phyloP scores from a whole-genome alignment of 2,797 vertebrate species.

The Gadopsis marmoratus region DNA sequence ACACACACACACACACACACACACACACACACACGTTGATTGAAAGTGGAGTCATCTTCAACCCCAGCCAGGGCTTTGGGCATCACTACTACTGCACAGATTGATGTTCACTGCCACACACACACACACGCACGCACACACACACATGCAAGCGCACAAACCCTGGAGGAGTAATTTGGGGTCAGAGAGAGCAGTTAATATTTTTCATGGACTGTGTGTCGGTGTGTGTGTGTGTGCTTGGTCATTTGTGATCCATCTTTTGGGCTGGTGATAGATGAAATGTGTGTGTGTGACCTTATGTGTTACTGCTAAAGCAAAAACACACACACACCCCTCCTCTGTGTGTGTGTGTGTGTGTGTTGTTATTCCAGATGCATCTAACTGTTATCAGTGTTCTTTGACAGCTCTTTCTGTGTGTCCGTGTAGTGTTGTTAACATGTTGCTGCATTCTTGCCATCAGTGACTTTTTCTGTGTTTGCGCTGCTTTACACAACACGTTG shows the following conservation, averaged over 20 bases:
- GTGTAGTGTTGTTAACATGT: too few species aligned
- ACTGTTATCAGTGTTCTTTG: background rate
- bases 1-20: slow-evolving; percentile 34
- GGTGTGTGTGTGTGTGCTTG: background rate
- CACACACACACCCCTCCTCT: background rate
- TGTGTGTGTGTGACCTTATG: background rate
- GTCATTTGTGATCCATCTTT: background rate
- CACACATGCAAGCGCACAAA: slow-evolving; percentile 8
- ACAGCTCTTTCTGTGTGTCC: background rate
- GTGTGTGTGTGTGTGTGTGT: too few species aligned
- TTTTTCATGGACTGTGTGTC: background rate
- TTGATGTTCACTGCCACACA: slow-evolving; percentile 61
- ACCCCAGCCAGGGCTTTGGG: slow-evolving; percentile 42
- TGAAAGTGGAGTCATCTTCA: slow-evolving; percentile 68
- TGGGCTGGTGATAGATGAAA: background rate
- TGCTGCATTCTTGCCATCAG: too few species aligned
- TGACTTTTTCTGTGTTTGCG: too few species aligned
- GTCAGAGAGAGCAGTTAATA: background rate
- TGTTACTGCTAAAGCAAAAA: background rate
- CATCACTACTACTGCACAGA: slow-evolving; percentile 35
- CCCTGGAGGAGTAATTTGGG: background rate
- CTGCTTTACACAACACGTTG: too few species aligned
- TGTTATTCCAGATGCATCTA: background rate
- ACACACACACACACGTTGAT: slow-evolving; percentile 56
- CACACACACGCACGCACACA: slow-evolving; percentile 18